phyloP scores from a whole-genome alignment of 2,888 invertebrate species.

The Orgyia antiqua region DNA sequence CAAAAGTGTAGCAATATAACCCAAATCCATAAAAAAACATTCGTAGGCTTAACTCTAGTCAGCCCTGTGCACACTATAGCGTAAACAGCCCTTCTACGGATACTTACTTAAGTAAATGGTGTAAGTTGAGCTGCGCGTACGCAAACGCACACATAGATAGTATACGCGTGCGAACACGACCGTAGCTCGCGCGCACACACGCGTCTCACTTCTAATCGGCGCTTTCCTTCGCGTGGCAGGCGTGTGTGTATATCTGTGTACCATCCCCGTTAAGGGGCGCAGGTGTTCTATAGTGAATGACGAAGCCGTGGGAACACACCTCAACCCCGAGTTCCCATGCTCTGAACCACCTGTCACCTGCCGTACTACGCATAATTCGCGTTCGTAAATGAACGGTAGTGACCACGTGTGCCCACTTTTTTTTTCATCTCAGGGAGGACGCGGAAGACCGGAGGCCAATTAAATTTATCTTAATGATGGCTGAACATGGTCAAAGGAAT shows the following conservation, averaged over 20 bases:
- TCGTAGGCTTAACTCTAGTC: no score
- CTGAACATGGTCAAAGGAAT: conserved; percentile 26
- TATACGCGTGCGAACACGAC: conserved; percentile 25
- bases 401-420: conserved; percentile 71
- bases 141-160: conserved; percentile 20
- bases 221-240: conserved; percentile 72
- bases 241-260: conserved; percentile 53
- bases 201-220: conserved; percentile 53
- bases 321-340: conserved; percentile 72
- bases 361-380: conserved; percentile 77
- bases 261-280: conserved; percentile 73
- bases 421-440: conserved; percentile 50
- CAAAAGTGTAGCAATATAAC: no score
- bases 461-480: conserved; percentile 67
- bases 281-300: conserved; percentile 73
- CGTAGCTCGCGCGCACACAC: conserved; percentile 38
- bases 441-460: conserved; percentile 71
- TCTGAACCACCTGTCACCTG: conserved; percentile 67
- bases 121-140: conserved; percentile 38
- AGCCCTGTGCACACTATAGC: no score
- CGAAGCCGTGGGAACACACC: conserved; percentile 70
- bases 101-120: conserved; percentile 48
- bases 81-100: conserved; percentile 48
- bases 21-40: no score
- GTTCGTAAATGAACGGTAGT: conserved; percentile 78